phyloP scores from a whole-genome alignment of 2,113 vertebrate genomes.

The Polypterus bichir region DNA sequence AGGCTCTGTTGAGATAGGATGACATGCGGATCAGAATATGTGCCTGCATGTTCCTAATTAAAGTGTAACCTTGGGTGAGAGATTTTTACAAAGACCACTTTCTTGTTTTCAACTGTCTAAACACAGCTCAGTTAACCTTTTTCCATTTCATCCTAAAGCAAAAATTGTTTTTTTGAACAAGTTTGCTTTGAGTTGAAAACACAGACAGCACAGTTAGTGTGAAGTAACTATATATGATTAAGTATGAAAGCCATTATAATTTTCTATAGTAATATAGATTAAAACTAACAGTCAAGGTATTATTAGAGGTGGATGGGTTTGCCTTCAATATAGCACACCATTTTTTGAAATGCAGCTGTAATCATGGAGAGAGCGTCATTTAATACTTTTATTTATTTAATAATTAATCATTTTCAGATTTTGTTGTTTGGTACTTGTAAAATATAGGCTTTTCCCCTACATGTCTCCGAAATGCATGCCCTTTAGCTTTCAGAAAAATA shows the following conservation, averaged over 20 bases:
- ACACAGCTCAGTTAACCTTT: constrained; percentile 9
- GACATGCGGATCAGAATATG: constrained; percentile 49
- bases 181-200: background rate
- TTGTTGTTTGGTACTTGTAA: background rate
- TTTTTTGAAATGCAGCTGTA: no score
- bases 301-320: no score
- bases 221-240: background rate
- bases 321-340: no score
- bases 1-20: constrained; percentile 59
- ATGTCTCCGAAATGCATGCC: background rate
- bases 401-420: background rate
- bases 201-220: background rate
- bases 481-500: background rate
- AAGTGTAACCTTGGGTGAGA: constrained; percentile 45
- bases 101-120: constrained; percentile 12
- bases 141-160: background rate
- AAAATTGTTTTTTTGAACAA: background rate
- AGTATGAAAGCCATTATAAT: background rate
- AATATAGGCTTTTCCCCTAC: background rate
- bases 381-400: no score
- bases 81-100: constrained; percentile 22
- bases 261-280: background rate
- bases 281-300: background rate
- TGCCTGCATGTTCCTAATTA: constrained; percentile 56
- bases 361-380: no score